Evolutionary conservation across 1,140 invertebrate species (phyloP), one percentile per base, ranked within the genome.

Genomic region (Asbolus verrucosus): DNA sequence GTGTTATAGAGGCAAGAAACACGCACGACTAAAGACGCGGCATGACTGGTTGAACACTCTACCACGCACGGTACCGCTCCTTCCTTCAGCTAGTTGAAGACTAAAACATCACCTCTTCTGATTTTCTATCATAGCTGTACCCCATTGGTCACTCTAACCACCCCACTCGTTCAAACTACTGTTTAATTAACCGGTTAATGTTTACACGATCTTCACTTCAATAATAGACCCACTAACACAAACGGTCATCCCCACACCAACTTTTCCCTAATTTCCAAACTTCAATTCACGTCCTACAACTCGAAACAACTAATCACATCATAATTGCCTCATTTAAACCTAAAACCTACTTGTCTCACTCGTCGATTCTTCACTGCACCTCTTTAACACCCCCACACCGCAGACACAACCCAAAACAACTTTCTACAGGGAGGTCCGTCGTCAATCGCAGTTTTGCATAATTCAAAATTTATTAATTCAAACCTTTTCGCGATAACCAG

Each of bases 101-200:
- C 70, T 72, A 72, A n/a, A n/a, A 62, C 70, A 74, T 73, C 72
- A 65, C 72, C 67, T 72, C 41, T 54, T 11, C 24, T 24, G 61
- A 63, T 74, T 59, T 66, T 73, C 70, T 74, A 77, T 75, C 72
- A 76, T 54, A 72, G 69, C 60, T 63, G 74, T 39, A 62, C 62
- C 39, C 61, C 54, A 73, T 75, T 75, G 72, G 67, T 72, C 69
- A 66, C 24, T 50, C 67, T 60, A 39, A 54, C 43, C 65, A 63
- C 60, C 62, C 65, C 63, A 65, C 71, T 60, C 69, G 60, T 70
- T 70, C 68, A 72, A 70, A 72, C 67, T 71, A 74, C 38, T 62
- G 24, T 65, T 72, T 74, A 72, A 72, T 72, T 72, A 66, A 72
- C 70, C 62, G 65, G 70, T 71, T 30, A 69, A 65, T 74, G 65